These are phyloP conservation scores for Semicossyphus pulcher DNA, from an alignment of 2,113 vertebrate genomes.

Conservation along the genomic window DNA sequence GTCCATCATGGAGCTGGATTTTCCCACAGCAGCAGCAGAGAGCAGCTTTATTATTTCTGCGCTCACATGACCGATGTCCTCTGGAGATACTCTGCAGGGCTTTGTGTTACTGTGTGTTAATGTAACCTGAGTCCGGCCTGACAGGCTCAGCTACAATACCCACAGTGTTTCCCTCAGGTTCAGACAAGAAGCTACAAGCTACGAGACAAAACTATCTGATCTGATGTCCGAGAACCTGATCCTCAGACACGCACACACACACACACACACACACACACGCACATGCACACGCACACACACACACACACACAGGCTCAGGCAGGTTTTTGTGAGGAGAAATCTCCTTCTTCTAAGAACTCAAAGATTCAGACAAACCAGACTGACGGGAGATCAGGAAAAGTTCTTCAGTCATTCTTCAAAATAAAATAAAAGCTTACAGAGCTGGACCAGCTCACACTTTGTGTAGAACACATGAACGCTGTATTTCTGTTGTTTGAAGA, in stretches of 20 bases:
- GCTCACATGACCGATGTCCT: slow-evolving; percentile 43
- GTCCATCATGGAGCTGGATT: slow-evolving; percentile 14
- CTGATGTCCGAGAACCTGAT: slow-evolving; percentile 66
- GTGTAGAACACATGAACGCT: no score
- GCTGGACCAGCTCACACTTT: no score
- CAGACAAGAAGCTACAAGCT: slow-evolving; percentile 74
- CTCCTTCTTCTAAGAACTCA: no score
- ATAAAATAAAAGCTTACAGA: no score
- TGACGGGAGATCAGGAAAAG: no score
- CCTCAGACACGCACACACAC: not conserved
- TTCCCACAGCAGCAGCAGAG: slow-evolving; percentile 52
- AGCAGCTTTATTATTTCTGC: slow-evolving; percentile 45
- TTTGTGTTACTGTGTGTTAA: slow-evolving; percentile 27
- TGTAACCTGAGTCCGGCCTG: slow-evolving; percentile 49
- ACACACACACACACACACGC: slow-evolving; percentile 40
- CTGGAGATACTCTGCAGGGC: slow-evolving; percentile 30
- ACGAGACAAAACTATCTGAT: slow-evolving; percentile 81
- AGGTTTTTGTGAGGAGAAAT: not conserved
- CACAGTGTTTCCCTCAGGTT: slow-evolving; percentile 53
- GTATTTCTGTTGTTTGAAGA: no score
- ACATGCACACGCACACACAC: slow-evolving; percentile 3
- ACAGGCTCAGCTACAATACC: slow-evolving; percentile 47
- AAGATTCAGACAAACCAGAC: no score
- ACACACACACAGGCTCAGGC: slow-evolving; percentile 12
- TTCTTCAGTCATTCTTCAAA: no score